These are phyloP conservation scores for Pangasius macronema DNA, from an alignment of 2,797 vertebrate species.

Conservation along the genomic window DNA sequence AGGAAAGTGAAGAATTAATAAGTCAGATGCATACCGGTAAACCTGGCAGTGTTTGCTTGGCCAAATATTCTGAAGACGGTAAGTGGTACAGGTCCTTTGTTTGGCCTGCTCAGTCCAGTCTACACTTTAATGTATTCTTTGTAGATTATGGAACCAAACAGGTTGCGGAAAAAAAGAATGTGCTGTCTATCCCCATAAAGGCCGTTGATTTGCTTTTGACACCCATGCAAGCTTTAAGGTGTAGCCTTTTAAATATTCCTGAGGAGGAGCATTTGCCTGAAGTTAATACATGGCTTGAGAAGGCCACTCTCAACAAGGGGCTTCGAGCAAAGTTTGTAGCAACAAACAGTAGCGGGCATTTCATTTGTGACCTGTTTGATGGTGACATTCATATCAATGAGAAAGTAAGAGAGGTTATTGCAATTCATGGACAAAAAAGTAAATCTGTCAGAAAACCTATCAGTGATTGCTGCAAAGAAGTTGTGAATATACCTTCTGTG, in stretches of 20 bases:
- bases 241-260: slow-evolving; percentile 74
- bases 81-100: slow-evolving; percentile 82
- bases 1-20: slow-evolving; percentile 62
- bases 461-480: background rate
- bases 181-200: slow-evolving; percentile 77
- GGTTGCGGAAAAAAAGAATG: slow-evolving; percentile 74
- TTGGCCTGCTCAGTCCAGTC: slow-evolving; percentile 68
- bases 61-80: slow-evolving; percentile 82
- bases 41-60: slow-evolving; percentile 75
- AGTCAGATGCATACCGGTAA: slow-evolving; percentile 34
- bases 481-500: background rate
- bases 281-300: slow-evolving; percentile 79
- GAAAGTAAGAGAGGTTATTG: slow-evolving; percentile 76
- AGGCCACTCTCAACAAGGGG: slow-evolving; percentile 72
- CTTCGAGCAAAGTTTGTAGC: slow-evolving; percentile 76
- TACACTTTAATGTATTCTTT: slow-evolving; percentile 79
- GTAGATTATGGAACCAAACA: slow-evolving; percentile 89
- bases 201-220: slow-evolving; percentile 78
- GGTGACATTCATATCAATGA: slow-evolving; percentile 79
- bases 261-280: slow-evolving; percentile 68
- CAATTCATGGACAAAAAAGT: slow-evolving; percentile 22
- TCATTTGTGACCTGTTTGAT: slow-evolving; percentile 84
- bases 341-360: slow-evolving; percentile 76
- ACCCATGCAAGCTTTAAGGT: slow-evolving; percentile 90
- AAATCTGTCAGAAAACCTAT: slow-evolving; percentile 9